Percentiles rank a stretch among this genome's conserved stretches.
Conservation (phyloP, 2,113 vertebrate species). For the Upupa epops region DNA sequence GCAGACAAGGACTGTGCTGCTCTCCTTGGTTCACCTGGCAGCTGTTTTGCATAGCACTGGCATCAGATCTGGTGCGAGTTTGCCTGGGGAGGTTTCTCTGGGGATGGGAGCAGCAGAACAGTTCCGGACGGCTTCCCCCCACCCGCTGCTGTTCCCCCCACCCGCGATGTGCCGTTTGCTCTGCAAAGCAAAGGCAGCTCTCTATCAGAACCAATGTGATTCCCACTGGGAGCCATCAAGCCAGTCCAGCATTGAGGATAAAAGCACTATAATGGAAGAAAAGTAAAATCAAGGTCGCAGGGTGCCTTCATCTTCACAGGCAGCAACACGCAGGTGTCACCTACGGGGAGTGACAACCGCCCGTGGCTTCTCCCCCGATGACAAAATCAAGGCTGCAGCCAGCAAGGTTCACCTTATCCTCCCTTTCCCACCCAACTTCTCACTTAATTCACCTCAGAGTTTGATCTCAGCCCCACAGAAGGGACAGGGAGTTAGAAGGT, state of each 20-base stretch:
- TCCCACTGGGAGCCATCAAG: not conserved
- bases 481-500: not conserved
- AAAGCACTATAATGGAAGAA: not conserved
- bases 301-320: not conserved
- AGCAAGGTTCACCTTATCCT: not conserved
- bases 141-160: not conserved
- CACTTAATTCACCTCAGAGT: not conserved
- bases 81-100: slow-evolving; percentile 77
- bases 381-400: not conserved
- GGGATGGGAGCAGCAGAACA: slow-evolving; percentile 63
- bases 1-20: not conserved
- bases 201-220: not conserved
- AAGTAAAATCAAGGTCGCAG: not conserved
- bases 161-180: not conserved
- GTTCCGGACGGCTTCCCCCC: slow-evolving; percentile 59
- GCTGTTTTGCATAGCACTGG: slow-evolving; percentile 76
- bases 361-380: not conserved
- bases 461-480: not conserved
- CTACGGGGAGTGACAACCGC: not conserved
- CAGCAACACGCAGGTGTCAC: not conserved
- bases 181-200: not conserved
- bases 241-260: not conserved
- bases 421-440: not conserved
- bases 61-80: slow-evolving; percentile 71
- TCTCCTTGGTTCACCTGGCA: slow-evolving; percentile 55